phyloP scores from a whole-genome alignment of 2,888 invertebrate species.

The Heteromyza rotundicornis region DNA sequence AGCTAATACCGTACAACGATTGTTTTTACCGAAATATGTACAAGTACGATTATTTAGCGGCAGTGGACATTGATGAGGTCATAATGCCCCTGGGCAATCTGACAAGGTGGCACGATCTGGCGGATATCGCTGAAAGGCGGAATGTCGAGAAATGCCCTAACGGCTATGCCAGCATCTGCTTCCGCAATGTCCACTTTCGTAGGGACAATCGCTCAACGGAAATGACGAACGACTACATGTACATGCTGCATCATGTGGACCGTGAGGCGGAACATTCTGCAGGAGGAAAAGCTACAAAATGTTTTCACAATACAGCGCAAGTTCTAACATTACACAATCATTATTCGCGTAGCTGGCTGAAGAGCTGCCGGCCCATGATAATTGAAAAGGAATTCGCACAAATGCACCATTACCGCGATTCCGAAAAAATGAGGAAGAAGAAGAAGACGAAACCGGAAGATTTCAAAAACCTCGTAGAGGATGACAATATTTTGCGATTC shows the following conservation, averaged over 20 bases:
- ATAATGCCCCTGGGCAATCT: constrained; percentile 81
- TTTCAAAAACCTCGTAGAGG: constrained; percentile 77
- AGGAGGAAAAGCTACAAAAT: constrained; percentile 87
- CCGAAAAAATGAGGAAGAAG: constrained; percentile 25
- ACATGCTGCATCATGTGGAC: constrained; percentile 91
- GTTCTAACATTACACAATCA: constrained; percentile 90
- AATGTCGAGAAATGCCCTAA: background rate
- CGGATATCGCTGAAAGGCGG: constrained; percentile 67
- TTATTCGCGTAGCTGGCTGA: constrained; percentile 83
- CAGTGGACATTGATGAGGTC: constrained; percentile 91
- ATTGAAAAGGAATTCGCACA: constrained; percentile 82
- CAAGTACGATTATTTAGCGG: constrained; percentile 82
- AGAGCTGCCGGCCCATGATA: constrained; percentile 82
- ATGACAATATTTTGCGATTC: constrained; percentile 85
- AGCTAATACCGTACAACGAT: constrained; percentile 94
- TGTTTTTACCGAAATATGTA: constrained; percentile 92
- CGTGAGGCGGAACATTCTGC: constrained; percentile 87
- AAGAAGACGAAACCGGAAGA: constrained; percentile 72
- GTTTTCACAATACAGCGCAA: constrained; percentile 88
- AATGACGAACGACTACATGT: constrained; percentile 84
- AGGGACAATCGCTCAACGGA: constrained; percentile 79
- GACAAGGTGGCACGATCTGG: constrained; percentile 75
- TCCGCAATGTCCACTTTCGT: constrained; percentile 89
- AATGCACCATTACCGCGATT: constrained; percentile 85
- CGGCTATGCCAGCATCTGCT: constrained; percentile 72